phyloP scores from a whole-genome alignment of 2,113 vertebrate species.

The Pteropus alecto region DNA sequence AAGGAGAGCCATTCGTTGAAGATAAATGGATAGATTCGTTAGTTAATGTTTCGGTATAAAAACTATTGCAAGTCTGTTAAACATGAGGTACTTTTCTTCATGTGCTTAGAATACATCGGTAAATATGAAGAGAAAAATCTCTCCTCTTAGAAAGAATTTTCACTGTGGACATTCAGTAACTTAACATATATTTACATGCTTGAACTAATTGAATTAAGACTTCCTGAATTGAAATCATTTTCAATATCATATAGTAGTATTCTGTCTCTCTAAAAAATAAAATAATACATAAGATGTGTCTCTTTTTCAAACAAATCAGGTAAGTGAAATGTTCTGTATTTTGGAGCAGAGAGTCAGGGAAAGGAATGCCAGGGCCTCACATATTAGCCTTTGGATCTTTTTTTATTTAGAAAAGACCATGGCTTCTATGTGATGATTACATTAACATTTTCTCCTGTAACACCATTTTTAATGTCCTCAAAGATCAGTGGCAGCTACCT shows the following conservation, averaged over 20 bases:
- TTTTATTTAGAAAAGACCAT: neutral
- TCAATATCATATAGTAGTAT: neutral
- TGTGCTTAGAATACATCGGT: neutral
- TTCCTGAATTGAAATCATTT: neutral
- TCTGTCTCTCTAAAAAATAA: neutral
- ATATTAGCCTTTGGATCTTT: neutral
- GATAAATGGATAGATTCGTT: neutral
- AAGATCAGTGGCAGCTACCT: neutral
- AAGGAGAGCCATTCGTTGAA: neutral
- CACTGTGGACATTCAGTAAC: neutral
- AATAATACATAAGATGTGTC: neutral
- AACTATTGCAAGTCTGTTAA: neutral
- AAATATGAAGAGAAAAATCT: neutral
- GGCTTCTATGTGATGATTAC: neutral
- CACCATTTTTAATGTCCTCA: neutral
- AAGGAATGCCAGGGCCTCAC: neutral
- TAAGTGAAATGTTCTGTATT: neutral
- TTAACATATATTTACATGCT: neutral
- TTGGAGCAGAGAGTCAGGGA: neutral
- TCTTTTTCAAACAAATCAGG: neutral
- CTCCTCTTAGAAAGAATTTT: neutral
- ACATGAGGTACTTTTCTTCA: neutral
- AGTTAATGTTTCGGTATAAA: neutral
- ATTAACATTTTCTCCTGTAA: neutral
- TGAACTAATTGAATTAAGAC: neutral